Evolutionary conservation across 2,888 invertebrate genomes (phyloP).

Genomic region (Macrosoma leucophasiata): DNA sequence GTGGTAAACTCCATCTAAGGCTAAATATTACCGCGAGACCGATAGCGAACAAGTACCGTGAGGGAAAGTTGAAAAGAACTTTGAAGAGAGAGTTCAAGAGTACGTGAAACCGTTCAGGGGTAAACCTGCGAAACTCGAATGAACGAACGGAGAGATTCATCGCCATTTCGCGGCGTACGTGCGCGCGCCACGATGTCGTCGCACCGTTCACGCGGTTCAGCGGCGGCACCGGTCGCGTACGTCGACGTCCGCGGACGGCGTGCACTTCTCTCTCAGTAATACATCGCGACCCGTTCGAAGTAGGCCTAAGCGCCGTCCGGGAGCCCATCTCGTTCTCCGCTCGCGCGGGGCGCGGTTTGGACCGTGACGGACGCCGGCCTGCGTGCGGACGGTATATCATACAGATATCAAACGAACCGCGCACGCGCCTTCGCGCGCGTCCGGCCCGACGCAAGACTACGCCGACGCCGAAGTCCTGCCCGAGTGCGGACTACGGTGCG

Average conservation of each 20-base stretch:
- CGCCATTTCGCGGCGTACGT: conserved; percentile 36
- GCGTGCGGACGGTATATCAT: conserved; percentile 27
- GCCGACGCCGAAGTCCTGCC: conserved; percentile 38
- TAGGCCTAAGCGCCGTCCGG: conserved; percentile 49
- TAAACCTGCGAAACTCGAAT: conserved; percentile 76
- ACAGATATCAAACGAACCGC: conserved; percentile 25
- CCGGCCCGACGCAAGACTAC: conserved; percentile 38
- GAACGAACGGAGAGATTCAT: conserved; percentile 59
- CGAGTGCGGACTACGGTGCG: conserved; percentile 38
- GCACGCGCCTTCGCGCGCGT: conserved; percentile 41
- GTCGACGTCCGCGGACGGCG: conserved; percentile 36
- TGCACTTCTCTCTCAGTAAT: conserved; percentile 59
- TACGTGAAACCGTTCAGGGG: conserved; percentile 71
- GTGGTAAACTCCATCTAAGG: conserved; percentile 77
- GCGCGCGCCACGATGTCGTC: conserved; percentile 27
- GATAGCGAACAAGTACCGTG: conserved; percentile 81
- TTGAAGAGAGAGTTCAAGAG: conserved; percentile 77
- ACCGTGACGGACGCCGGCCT: conserved; percentile 31
- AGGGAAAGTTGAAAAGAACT: conserved; percentile 83
- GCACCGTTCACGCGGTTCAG: conserved; percentile 20
- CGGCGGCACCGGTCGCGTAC: conserved; percentile 31
- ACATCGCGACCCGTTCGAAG: conserved; percentile 72
- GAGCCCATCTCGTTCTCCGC: conserved; percentile 29
- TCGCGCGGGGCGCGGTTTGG: conserved; percentile 20
- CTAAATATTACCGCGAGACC: conserved; percentile 79